Conservation (phyloP, 2,888 invertebrate species). For the Acronicta aceris region DNA sequence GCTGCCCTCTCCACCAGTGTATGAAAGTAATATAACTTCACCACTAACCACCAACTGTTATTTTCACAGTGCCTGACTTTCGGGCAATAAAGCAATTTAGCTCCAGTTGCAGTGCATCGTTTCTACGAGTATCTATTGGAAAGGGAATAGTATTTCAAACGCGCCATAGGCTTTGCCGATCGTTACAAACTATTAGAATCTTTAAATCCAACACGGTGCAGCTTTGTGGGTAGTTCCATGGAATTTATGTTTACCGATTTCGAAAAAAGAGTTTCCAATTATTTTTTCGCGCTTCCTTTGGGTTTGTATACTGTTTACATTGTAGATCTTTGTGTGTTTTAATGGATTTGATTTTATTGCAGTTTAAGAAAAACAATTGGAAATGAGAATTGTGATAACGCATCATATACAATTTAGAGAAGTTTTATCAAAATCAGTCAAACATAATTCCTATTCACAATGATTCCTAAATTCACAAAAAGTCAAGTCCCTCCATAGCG, state of each 20-base stretch:
- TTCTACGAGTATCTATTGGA: constrained; percentile 55
- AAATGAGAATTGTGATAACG: no score
- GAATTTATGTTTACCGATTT: constrained; percentile 10
- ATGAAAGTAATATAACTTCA: constrained; percentile 30
- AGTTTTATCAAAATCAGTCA: no score
- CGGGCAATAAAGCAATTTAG: constrained; percentile 75
- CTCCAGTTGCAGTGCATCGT: constrained; percentile 55
- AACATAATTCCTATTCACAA: no score
- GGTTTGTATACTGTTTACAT: no score
- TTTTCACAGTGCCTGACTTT: constrained; percentile 75
- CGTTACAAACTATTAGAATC: constrained; percentile 39
- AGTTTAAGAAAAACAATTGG: no score
- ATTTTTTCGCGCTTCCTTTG: no score
- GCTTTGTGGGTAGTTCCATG: constrained; percentile 25
- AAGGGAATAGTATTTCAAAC: constrained; percentile 50
- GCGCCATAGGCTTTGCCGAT: constrained; percentile 29
- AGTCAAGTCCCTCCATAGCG: no score
- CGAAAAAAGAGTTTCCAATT: no score
- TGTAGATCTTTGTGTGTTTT: no score
- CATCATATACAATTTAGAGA: no score
- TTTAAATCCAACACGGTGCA: constrained; percentile 39
- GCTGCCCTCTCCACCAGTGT: not conserved
- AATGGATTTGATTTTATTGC: no score
- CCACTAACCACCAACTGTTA: constrained; percentile 69
- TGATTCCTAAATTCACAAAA: no score